Conservation (phyloP, 2,113 vertebrate genomes). For the Zosterops borbonicus region DNA sequence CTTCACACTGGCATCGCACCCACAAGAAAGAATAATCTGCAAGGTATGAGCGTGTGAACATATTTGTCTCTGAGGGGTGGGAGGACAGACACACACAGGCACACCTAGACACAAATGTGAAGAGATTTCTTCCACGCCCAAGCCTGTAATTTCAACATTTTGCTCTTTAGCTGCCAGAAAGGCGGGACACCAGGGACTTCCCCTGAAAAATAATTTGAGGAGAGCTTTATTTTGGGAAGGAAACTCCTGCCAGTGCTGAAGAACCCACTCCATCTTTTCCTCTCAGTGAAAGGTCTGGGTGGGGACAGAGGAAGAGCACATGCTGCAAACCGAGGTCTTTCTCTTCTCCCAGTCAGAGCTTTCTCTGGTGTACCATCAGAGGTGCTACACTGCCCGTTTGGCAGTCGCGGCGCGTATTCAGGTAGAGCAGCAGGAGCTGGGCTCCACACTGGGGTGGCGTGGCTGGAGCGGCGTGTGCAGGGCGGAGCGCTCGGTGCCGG, state of each 20-base stretch:
- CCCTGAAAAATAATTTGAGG: constrained; percentile 24
- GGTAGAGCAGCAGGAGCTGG: neutral
- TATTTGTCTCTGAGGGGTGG: constrained; percentile 11
- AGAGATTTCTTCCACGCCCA: constrained; percentile 15
- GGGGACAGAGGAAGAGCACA: neutral
- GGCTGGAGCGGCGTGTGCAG: neutral
- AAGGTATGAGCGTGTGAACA: neutral
- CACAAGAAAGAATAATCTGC: constrained; percentile 27
- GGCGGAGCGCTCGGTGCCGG: neutral
- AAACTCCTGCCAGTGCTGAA: neutral
- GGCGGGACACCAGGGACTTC: constrained; percentile 24
- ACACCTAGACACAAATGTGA: constrained; percentile 32
- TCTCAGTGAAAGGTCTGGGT: neutral
- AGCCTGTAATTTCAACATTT: constrained; percentile 27
- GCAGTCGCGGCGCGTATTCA: neutral
- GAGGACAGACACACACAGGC: constrained; percentile 10
- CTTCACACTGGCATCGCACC: neutral
- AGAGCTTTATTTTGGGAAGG: constrained; percentile 37
- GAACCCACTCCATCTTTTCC: neutral
- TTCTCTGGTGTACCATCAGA: neutral
- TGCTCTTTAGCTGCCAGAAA: constrained; percentile 52
- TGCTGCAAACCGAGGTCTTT: neutral
- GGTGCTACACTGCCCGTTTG: neutral
- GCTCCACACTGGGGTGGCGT: neutral
- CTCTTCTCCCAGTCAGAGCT: neutral